A percentile compares a stretch with the other conserved stretches of the same genome.
Evolutionary conservation across 37 sponge, comb jelly and placozoan genomes (phyloP).

Genomic region (Spongia lamella): DNA sequence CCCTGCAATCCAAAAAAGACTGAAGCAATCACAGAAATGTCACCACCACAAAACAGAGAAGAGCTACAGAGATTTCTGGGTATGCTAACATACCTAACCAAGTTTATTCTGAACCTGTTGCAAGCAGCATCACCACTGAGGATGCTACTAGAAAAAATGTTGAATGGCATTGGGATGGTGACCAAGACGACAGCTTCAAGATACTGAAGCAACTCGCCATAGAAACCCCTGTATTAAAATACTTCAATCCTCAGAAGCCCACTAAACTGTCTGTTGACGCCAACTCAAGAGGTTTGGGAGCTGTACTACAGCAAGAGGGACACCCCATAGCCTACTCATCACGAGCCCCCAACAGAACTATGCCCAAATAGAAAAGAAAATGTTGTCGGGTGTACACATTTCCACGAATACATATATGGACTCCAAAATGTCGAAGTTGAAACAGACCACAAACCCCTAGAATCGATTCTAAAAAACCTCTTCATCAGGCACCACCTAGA

Average conservation of each 20-base stretch:
- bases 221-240: constrained; percentile 6
- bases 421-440: constrained; percentile 10
- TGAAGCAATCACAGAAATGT: constrained; percentile 29
- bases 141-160: constrained; percentile 14
- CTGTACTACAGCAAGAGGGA: constrained; percentile 23
- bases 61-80: constrained; percentile 44
- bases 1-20: constrained; percentile 51
- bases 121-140: constrained; percentile 22
- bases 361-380: constrained; percentile 15
- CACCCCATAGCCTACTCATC: constrained; percentile 14
- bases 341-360: constrained; percentile 20
- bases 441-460: constrained; percentile 47
- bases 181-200: constrained; percentile 5
- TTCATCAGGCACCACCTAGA: constrained; percentile 27
- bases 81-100: constrained; percentile 41
- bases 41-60: constrained; percentile 6
- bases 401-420: constrained; percentile 35
- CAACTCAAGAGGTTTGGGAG: constrained; percentile 24
- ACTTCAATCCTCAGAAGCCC: neutral
- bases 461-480: constrained; percentile 16
- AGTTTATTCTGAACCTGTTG: constrained; percentile 42
- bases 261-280: constrained; percentile 12
- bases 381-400: constrained; percentile 24
- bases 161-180: constrained; percentile 40
- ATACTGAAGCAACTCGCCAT: neutral